A percentile compares a stretch with the other conserved stretches of the same genome.
Evolutionary conservation across 2,888 invertebrate species (phyloP).

Genomic region (Salpingus planirostris): DNA sequence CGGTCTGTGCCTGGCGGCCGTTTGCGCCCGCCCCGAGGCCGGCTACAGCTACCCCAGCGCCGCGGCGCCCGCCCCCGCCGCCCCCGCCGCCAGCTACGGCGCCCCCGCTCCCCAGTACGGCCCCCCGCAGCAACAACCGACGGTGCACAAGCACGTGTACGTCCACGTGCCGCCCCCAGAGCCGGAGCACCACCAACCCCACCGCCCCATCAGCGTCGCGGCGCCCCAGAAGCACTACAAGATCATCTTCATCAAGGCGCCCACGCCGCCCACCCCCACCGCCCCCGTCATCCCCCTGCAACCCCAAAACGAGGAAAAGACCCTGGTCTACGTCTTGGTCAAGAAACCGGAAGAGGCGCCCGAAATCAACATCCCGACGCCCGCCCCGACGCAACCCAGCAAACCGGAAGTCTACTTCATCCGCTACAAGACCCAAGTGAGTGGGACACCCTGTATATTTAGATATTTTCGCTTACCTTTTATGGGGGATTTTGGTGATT

Average conservation of each 20-base stretch:
- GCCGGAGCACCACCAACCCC: slow-evolving; percentile 61
- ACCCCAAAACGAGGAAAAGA: slow-evolving; percentile 82
- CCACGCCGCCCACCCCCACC: slow-evolving; percentile 61
- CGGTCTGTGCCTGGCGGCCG: slow-evolving; percentile 47
- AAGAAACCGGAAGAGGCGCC: slow-evolving; percentile 85
- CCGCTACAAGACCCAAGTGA: slow-evolving; percentile 47
- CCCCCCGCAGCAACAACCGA: slow-evolving; percentile 47
- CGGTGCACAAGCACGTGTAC: slow-evolving; percentile 81
- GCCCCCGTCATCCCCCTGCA: slow-evolving; percentile 73
- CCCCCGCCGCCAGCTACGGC: no score
- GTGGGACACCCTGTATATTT: no score
- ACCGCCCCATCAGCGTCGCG: slow-evolving; percentile 57
- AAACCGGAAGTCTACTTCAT: slow-evolving; percentile 91
- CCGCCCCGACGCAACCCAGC: slow-evolving; percentile 74
- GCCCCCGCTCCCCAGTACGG: slow-evolving; percentile 39
- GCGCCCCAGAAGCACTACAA: slow-evolving; percentile 84
- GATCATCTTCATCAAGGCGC: slow-evolving; percentile 76
- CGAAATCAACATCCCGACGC: slow-evolving; percentile 69
- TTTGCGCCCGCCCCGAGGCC: slow-evolving; percentile 55
- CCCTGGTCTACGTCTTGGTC: slow-evolving; percentile 80
- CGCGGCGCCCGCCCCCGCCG: no score
- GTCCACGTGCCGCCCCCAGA: slow-evolving; percentile 86
- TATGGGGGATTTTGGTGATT: no score
- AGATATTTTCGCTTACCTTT: no score
- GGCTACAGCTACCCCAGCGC: no score